Evolutionary conservation across 2,797 vertebrate genomes (phyloP).

Genomic region (Taenioides sp.): DNA sequence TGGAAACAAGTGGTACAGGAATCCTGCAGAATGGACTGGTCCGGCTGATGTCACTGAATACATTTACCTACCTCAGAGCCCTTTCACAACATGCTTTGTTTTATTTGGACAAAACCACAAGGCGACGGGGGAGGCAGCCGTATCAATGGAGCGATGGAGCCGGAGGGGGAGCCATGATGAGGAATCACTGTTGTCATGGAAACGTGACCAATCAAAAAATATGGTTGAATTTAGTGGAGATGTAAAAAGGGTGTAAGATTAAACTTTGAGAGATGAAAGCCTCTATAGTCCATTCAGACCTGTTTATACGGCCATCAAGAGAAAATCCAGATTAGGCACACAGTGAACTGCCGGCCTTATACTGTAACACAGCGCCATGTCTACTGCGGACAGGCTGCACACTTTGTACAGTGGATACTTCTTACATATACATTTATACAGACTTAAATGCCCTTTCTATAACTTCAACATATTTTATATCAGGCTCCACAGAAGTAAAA

Average conservation of each 20-base stretch:
- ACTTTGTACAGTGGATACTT: not conserved
- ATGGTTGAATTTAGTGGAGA: constrained; percentile 73
- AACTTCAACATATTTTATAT: not conserved
- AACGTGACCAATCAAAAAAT: constrained; percentile 73
- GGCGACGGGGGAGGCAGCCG: constrained; percentile 70
- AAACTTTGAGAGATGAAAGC: constrained; percentile 70
- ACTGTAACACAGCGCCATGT: not conserved
- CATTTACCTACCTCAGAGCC: constrained; percentile 97
- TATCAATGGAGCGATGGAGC: constrained; percentile 69
- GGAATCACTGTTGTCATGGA: constrained; percentile 80
- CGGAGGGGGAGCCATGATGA: constrained; percentile 61
- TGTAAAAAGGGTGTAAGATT: constrained; percentile 74
- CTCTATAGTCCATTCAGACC: constrained; percentile 63
- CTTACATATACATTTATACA: not conserved
- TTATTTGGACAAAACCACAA: constrained; percentile 73
- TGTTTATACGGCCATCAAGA: constrained; percentile 64
- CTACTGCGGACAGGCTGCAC: not conserved
- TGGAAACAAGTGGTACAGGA: constrained; percentile 94
- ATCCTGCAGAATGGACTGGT: constrained; percentile 91
- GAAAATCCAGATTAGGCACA: constrained; percentile 54
- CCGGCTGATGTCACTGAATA: constrained; percentile 96
- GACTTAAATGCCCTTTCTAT: not conserved
- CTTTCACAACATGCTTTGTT: constrained; percentile 85
- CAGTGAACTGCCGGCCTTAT: constrained; percentile 59
- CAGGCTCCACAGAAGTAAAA: not conserved